A percentile compares a stretch with the other conserved stretches of the same genome.
These are phyloP conservation scores for Hermodice carunculata DNA, from an alignment of 2,888 invertebrate species.

Conservation along the genomic window DNA sequence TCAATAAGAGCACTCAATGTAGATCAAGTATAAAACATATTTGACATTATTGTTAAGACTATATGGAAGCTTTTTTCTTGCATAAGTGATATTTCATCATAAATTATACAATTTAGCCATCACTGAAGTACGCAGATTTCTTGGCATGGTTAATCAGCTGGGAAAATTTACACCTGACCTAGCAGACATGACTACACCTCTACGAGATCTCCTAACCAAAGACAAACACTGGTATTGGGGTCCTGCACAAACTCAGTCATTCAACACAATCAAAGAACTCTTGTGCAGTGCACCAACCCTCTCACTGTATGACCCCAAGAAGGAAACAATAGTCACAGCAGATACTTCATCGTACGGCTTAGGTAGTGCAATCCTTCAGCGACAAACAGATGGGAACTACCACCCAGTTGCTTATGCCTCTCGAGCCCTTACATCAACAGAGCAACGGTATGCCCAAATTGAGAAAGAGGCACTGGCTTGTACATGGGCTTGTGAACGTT, in stretches of 20 bases:
- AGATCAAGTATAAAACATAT: too few species aligned
- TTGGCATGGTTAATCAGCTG: constrained; percentile 39
- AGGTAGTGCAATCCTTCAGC: constrained; percentile 47
- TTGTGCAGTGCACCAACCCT: constrained; percentile 53
- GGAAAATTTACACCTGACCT: constrained; percentile 27
- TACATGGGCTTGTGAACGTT: background rate
- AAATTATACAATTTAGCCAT: too few species aligned
- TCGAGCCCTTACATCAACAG: constrained; percentile 51
- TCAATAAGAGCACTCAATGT: too few species aligned
- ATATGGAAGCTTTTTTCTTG: too few species aligned
- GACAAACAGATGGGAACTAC: constrained; percentile 29
- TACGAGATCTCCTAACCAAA: constrained; percentile 26
- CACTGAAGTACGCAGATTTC: constrained; percentile 19
- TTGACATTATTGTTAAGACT: too few species aligned
- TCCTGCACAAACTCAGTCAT: constrained; percentile 41
- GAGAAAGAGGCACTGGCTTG: constrained; percentile 17
- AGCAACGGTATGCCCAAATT: constrained; percentile 54
- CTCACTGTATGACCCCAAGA: constrained; percentile 52
- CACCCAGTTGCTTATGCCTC: constrained; percentile 64
- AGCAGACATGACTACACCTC: constrained; percentile 23
- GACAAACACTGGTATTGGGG: constrained; percentile 33
- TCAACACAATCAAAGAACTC: constrained; percentile 50
- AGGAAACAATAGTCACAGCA: constrained; percentile 45
- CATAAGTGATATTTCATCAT: too few species aligned
- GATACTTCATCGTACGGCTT: constrained; percentile 61